Percentiles rank a stretch among this genome's conserved stretches.
Evolutionary conservation across 30 jellyfish, hydroid and myxozoan genomes (phyloP).

Genomic region (Aurelia coerulea): DNA sequence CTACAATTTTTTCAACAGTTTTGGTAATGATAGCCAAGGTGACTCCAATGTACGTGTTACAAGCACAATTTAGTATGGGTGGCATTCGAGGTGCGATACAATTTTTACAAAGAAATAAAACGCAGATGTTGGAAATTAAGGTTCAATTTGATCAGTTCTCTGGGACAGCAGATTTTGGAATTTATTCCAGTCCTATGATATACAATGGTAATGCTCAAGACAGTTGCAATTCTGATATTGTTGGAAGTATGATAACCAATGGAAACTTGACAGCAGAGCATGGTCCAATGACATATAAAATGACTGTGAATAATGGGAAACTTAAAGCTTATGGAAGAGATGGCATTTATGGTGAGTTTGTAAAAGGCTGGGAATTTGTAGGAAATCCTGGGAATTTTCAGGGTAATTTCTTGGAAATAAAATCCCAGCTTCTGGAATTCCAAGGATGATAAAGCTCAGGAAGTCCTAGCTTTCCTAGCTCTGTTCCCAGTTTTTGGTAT

Average conservation of each 20-base stretch:
- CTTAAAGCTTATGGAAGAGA: conserved; percentile 62
- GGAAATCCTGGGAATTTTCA: too few relatives aligned
- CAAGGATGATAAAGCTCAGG: too few relatives aligned
- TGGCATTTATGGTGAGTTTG: conserved; percentile 45
- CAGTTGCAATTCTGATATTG: conserved; percentile 47
- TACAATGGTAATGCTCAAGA: conserved; percentile 52
- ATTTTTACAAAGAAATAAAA: conserved; percentile 43
- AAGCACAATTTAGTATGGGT: conserved; percentile 70
- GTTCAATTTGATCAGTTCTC: conserved; percentile 51
- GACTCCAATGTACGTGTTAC: conserved; percentile 31
- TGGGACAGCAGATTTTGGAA: conserved; percentile 42
- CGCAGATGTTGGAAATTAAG: conserved; percentile 34
- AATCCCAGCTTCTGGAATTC: too few relatives aligned
- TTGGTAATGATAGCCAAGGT: neutral
- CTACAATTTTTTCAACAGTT: too few relatives aligned
- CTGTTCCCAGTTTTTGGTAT: too few relatives aligned
- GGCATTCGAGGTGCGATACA: conserved; percentile 51
- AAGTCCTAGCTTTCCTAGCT: too few relatives aligned
- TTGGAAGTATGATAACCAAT: conserved; percentile 40
- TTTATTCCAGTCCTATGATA: conserved; percentile 48
- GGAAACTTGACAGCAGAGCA: conserved; percentile 65
- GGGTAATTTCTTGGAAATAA: too few relatives aligned
- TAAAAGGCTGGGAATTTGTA: neutral
- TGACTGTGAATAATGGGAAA: conserved; percentile 15
- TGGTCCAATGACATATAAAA: conserved; percentile 44